phyloP scores from a whole-genome alignment of 2,888 invertebrate genomes.

The Hybos culiciformis region DNA sequence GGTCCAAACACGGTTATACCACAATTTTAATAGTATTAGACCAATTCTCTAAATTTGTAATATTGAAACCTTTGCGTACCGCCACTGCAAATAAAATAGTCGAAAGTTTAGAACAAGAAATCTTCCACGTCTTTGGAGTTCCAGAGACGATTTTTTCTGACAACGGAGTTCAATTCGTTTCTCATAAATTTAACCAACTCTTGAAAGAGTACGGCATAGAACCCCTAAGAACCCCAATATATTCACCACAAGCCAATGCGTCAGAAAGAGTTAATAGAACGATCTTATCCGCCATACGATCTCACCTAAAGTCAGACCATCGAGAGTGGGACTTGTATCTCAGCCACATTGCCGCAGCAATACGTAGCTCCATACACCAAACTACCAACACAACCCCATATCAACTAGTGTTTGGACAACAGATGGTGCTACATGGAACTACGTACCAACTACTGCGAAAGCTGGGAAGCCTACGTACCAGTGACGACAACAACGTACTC shows the following conservation, averaged over 20 bases:
- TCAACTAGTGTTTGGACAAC: conserved; percentile 11
- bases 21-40: conserved; percentile 11
- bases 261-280: conserved; percentile 23
- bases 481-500: not conserved
- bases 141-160: conserved; percentile 17
- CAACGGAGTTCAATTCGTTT: conserved; percentile 18
- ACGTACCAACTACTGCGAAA: conserved; percentile 6
- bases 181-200: conserved; percentile 12
- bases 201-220: conserved; percentile 10
- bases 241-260: conserved; percentile 25
- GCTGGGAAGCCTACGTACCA: conserved; percentile 5
- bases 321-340: conserved; percentile 12
- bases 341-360: conserved; percentile 7
- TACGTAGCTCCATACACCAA: conserved; percentile 7
- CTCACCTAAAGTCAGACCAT: conserved; percentile 10
- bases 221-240: conserved; percentile 16
- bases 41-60: conserved; percentile 12
- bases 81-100: conserved; percentile 6
- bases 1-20: conserved; percentile 10
- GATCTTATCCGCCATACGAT: conserved; percentile 19
- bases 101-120: conserved; percentile 11
- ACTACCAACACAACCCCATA: conserved; percentile 11
- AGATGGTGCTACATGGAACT: conserved; percentile 10
- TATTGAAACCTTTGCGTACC: conserved; percentile 10
- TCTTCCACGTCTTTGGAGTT: conserved; percentile 20